A percentile compares a stretch with the other conserved stretches of the same genome.
Conservation (phyloP, 2,113 vertebrate species). For the Tragelaphus scriptus region DNA sequence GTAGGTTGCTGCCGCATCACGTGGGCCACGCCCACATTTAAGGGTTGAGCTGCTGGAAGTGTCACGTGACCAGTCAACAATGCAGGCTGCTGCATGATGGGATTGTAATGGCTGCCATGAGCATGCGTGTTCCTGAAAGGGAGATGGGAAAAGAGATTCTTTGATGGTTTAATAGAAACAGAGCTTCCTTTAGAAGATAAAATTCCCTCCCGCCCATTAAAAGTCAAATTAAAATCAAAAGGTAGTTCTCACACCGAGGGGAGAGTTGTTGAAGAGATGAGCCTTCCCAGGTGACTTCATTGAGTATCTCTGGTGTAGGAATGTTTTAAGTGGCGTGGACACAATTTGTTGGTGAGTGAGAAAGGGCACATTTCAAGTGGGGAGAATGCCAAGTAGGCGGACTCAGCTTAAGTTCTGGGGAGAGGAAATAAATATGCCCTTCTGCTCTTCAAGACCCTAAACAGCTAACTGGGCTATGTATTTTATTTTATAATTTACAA, state of each 20-base stretch:
- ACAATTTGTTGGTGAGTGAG: background rate
- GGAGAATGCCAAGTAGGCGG: background rate
- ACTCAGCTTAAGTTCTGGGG: background rate
- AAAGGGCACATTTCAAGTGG: background rate
- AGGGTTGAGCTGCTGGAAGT: constrained; percentile 93
- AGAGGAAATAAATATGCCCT: background rate
- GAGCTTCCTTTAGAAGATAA: background rate
- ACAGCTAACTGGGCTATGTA: background rate
- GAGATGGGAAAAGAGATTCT: background rate
- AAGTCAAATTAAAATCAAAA: background rate
- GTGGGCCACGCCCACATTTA: constrained; percentile 97
- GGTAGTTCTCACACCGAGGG: background rate
- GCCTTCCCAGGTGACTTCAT: background rate
- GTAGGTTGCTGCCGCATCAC: constrained; percentile 96
- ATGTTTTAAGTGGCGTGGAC: no score
- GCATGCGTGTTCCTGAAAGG: constrained; percentile 88
- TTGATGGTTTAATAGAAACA: background rate
- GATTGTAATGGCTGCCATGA: constrained; percentile 96
- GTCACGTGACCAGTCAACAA: constrained; percentile 93
- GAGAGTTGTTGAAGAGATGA: background rate
- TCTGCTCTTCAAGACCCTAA: background rate
- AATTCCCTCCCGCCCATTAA: no score
- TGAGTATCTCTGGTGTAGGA: background rate
- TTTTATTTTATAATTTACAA: background rate
- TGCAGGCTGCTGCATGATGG: constrained; percentile 99